Evolutionary conservation across 1,140 invertebrate genomes (phyloP), one percentile per base, ranked within the genome.

Genomic region (Plutomurus gul): DNA sequence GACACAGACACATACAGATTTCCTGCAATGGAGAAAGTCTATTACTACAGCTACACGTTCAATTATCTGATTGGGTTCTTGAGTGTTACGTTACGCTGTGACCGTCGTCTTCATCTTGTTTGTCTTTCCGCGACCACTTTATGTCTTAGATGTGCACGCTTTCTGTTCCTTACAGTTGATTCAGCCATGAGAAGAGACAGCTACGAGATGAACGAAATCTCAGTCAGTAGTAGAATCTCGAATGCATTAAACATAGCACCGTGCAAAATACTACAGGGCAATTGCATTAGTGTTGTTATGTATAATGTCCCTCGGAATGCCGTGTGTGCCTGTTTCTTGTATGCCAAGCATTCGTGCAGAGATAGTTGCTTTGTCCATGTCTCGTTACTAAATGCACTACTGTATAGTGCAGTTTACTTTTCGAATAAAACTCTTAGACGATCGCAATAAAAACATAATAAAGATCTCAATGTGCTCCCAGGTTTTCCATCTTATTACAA

Each of bases 401-500:
- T 36, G 27, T 65, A 65, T 65, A 65, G 22, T 13, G 27, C 27
- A 65, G 36, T 65, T 65, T 65, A 65, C 4, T 65, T 25, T n/a
- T 65, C 27, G 36, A 65, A 65, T 65, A 30, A 65, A 65, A 65
- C 25, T 65, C 56, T 33, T 33, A 65, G 56, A n/a, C 56, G 30
- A 30, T 13, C 3, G 56, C 56, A 65, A 65, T 65, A 65, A 65
- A 65, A 65, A 65, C 56, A 65, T 33, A 65, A 65, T 65, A 65
- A 65, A 65, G 16, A 65, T 25, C 56, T 36, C 25, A 65, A 33
- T 51, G 47, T 51, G 47, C 25, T 18, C 47, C 20, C 47, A 30
- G 27, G 27, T 65, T 65, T 65, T 65, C 36, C 56, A 65, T 65
- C 27, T 33, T 30, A 4, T 65, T 36, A n/a, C 56, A 8, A 13